Evolutionary conservation across 2,113 vertebrate species (phyloP).

Genomic region (Pelodiscus sinensis): DNA sequence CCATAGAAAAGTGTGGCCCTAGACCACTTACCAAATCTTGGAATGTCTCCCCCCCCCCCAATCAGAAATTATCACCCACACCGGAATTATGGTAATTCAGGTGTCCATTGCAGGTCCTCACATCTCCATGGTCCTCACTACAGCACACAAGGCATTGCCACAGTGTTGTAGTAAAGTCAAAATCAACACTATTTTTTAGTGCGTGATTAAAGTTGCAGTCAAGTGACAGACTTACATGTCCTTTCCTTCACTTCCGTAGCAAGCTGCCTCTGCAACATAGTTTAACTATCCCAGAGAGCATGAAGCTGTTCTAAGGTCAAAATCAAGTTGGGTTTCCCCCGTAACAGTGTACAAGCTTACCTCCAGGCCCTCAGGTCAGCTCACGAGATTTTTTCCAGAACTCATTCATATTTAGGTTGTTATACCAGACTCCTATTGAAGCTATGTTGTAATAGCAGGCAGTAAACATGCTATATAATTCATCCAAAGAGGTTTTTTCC

Average conservation of each 20-base stretch:
- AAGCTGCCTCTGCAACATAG: not conserved
- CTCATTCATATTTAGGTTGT: not conserved
- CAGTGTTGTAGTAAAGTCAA: not conserved
- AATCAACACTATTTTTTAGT: not conserved
- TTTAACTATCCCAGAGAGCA: not conserved
- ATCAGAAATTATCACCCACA: no score
- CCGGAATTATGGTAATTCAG: not conserved
- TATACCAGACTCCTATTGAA: not conserved
- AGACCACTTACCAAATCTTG: no score
- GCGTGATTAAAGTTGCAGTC: not conserved
- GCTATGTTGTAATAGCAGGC: not conserved
- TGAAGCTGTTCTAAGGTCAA: not conserved
- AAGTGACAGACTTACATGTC: no score
- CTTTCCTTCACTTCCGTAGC: not conserved
- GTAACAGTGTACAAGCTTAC: not conserved
- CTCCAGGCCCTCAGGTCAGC: not conserved
- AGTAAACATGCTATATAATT: not conserved
- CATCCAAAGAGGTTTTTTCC: not conserved
- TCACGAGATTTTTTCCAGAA: not conserved
- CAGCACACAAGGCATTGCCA: not conserved
- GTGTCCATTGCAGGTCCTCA: not conserved
- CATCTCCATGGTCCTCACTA: not conserved
- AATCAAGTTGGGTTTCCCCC: not conserved
- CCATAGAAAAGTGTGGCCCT: no score
- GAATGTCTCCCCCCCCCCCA: no score